Evolutionary conservation across 2,797 vertebrate species (phyloP), one percentile per base, ranked within the genome.

Genomic region (Bufotes viridis): DNA sequence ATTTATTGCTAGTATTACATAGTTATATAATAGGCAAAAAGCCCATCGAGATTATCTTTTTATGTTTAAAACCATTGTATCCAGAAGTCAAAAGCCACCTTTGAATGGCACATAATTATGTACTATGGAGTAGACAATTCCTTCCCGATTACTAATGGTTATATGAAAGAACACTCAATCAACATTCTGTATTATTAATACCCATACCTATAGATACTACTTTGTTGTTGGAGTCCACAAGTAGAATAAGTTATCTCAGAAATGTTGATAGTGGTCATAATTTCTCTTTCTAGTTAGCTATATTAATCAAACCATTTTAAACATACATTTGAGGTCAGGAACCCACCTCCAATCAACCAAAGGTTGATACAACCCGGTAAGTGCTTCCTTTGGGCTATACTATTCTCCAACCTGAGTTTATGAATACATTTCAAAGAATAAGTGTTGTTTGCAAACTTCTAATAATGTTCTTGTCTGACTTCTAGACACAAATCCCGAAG

Each of bases 401-500:
- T 7, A 29, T 69, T 29, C 8, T 69, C 26, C 15, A 74, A 74
- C 3, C 34, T 49, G 74, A 76, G 20, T 13, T 76, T 53, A 20
- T 53, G 20, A 49, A 53, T 51, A 11, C n/a, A 42, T 49, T 22
- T 74, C 18, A 11, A 26, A 74, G 11, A n/a, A 76, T 76, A 3
- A 49, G 13, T 53, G 2, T 78, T 55, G 51, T 42, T 70, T 70
- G 13, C 14, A 51, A 51, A 49, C 17, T 22, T 7, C 18, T 70
- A 72, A 72, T 55, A 61, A 24, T 82, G 6, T 22, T 72, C 5
- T 58, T 72, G 7, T 83, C 72, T 58, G n/a, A 57, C 69, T 63
- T 69, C 2, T 69, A 90, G 90, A 90, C 8, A 65, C 88, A 18
- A 82, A 82, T 7, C 79, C 89, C 17, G 84, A 70, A 26, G 90